Percentiles rank a stretch among this genome's conserved stretches.
Conservation (phyloP, 2,888 invertebrate genomes). For the Chouioia cunea region DNA sequence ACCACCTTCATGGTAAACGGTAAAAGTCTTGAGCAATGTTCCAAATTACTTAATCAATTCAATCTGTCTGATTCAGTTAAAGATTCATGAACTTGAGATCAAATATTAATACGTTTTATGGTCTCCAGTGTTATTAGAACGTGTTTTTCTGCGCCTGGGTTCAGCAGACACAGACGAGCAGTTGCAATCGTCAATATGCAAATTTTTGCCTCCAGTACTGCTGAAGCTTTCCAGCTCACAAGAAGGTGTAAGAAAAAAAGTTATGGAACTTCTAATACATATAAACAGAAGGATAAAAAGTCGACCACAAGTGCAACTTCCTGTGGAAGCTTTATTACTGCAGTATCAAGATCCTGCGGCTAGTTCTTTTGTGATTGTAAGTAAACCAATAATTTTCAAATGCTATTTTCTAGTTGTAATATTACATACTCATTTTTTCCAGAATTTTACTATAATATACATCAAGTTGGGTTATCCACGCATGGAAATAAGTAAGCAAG, state of each 20-base stretch:
- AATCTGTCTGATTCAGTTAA: too few species aligned
- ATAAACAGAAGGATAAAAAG: constrained; percentile 91
- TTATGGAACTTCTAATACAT: constrained; percentile 92
- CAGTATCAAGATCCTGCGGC: constrained; percentile 84
- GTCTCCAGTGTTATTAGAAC: constrained; percentile 85
- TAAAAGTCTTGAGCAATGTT: too few species aligned
- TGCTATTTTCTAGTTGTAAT: constrained; percentile 18
- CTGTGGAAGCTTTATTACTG: constrained; percentile 84
- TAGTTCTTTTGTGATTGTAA: constrained; percentile 83
- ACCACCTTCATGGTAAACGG: too few species aligned
- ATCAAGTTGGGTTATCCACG: constrained; percentile 93
- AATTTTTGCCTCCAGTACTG: constrained; percentile 89
- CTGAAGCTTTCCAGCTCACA: constrained; percentile 90
- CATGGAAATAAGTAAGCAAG: constrained; percentile 80
- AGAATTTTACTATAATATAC: constrained; percentile 95
- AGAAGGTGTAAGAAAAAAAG: constrained; percentile 86
- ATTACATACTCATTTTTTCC: constrained; percentile 45
- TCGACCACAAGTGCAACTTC: constrained; percentile 85
- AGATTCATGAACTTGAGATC: too few species aligned
- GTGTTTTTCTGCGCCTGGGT: constrained; percentile 89
- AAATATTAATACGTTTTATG: background rate
- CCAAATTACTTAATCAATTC: too few species aligned
- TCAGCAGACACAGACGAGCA: constrained; percentile 92
- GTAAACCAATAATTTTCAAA: constrained; percentile 56
- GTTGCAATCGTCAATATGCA: constrained; percentile 82